Evolutionary conservation across 2,113 vertebrate species (phyloP), one percentile per base, ranked within the genome.

Genomic region (Bombycilla garrulus): DNA sequence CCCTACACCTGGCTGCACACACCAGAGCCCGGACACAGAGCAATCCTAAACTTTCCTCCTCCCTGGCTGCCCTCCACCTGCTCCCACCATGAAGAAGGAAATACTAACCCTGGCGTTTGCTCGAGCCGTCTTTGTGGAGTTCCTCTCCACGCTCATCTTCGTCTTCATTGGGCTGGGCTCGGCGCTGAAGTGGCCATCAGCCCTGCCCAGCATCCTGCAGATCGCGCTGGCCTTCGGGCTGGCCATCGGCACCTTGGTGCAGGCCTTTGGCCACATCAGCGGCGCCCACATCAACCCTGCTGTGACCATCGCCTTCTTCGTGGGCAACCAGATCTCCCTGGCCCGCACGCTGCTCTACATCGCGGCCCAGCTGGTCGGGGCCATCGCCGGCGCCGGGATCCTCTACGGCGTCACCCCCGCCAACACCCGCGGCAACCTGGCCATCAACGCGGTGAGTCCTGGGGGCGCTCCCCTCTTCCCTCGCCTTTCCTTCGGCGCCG

Each of bases 221-320:
- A 98, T 98, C 69, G 18, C 98, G 0, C 66, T 98, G 95, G 98
- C 98, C 1, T 98, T 98, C 2, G 98, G 98, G 56, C 82, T 98
- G 90, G 98, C 98, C 90, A 98, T 98, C 26, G 98, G 96, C 17
- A 98, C 98, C 1, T 16, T 98, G 96, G 98, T 97, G 45, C 98
- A 98, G 60, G 96, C 97, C 0, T 96, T 98, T 7, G 98, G 98
- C 17, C 98, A 97, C 9, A 94, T 98, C 88, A 98, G 98, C 2
- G 98, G 98, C 0, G 98, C 97, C 36, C 98, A 98, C 95, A 98
- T 98, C 88, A 98, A 98, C 95, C 98, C 98, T 0, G 98, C 98
- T 0, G 96, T 98, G 35, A 98, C 98, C 47, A 93, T 98, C 36
- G 98, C 98, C 57, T 98, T 98, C 92, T 92, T 98, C 1, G 89